phyloP scores from a whole-genome alignment of 2,797 vertebrate genomes.

The Platalea minor region DNA sequence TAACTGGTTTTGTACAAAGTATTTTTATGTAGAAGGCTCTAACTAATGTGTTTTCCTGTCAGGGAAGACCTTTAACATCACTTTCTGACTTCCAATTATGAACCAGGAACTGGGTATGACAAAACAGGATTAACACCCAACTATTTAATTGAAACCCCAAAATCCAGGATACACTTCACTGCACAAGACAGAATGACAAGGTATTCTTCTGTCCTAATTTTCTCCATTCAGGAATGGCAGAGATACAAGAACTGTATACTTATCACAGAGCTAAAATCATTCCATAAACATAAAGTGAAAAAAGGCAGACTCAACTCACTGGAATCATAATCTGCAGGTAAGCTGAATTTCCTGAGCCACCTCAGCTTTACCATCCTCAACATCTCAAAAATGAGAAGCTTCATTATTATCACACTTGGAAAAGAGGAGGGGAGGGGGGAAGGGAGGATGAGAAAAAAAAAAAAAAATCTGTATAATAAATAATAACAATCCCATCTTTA shows the following conservation, averaged over 20 bases:
- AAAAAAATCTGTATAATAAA: background rate
- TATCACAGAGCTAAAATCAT: background rate
- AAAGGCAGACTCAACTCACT: background rate
- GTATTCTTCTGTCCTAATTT: background rate
- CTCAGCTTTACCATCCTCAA: background rate
- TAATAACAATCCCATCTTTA: background rate
- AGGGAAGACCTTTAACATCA: background rate
- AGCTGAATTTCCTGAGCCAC: background rate
- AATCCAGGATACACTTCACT: background rate
- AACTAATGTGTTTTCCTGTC: background rate
- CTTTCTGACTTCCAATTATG: background rate
- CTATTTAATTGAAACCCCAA: background rate
- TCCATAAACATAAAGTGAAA: background rate
- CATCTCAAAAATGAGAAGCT: background rate
- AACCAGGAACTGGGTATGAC: background rate
- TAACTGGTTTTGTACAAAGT: background rate
- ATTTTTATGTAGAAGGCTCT: background rate
- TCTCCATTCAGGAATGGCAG: background rate
- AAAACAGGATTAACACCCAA: background rate
- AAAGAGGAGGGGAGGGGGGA: fast-evolving
- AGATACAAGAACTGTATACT: background rate
- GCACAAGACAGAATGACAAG: background rate
- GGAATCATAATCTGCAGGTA: background rate
- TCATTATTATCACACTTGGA: background rate
- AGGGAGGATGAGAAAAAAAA: background rate